Evolutionary conservation across 2,113 vertebrate species (phyloP).

Genomic region (Pedetes capensis): DNA sequence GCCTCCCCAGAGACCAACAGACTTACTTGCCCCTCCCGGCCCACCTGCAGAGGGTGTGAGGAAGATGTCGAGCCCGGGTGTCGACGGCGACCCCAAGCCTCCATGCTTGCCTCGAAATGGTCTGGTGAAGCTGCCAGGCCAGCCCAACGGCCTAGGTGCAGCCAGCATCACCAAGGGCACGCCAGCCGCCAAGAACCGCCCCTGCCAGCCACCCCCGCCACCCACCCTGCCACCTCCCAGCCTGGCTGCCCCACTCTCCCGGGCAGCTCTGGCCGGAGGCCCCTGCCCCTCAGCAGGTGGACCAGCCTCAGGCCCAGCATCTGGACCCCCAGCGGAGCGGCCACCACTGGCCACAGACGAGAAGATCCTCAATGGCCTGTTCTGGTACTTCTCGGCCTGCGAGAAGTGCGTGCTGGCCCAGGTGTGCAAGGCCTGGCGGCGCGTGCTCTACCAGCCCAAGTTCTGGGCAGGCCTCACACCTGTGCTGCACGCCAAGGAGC

Average conservation of each 20-base stretch:
- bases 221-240: conserved; percentile 89
- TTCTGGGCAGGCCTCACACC: conserved; percentile 98
- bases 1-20: neutral
- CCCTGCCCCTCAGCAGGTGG: conserved; percentile 84
- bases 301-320: conserved; percentile 82
- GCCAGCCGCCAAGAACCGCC: conserved; percentile 95
- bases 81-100: conserved; percentile 92
- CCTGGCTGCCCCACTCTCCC: conserved; percentile 87
- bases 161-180: conserved; percentile 99
- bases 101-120: conserved; percentile 97
- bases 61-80: conserved; percentile 87
- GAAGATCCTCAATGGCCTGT: conserved; percentile 96
- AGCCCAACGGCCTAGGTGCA: conserved; percentile 94
- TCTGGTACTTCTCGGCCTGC: conserved; percentile 97
- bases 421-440: conserved; percentile 97
- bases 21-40: neutral
- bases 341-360: conserved; percentile 93
- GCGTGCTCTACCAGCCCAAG: conserved; percentile 98
- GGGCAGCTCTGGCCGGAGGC: conserved; percentile 81
- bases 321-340: conserved; percentile 86
- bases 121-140: conserved; percentile 95
- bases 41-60: conserved; percentile 77
- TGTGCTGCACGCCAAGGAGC: conserved; percentile 97
- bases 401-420: conserved; percentile 97
- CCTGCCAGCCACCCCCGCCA: conserved; percentile 96